Percentiles rank a stretch among this genome's conserved stretches.
Evolutionary conservation across 1,140 invertebrate genomes (phyloP).

Genomic region (Drosophila oshimai): DNA sequence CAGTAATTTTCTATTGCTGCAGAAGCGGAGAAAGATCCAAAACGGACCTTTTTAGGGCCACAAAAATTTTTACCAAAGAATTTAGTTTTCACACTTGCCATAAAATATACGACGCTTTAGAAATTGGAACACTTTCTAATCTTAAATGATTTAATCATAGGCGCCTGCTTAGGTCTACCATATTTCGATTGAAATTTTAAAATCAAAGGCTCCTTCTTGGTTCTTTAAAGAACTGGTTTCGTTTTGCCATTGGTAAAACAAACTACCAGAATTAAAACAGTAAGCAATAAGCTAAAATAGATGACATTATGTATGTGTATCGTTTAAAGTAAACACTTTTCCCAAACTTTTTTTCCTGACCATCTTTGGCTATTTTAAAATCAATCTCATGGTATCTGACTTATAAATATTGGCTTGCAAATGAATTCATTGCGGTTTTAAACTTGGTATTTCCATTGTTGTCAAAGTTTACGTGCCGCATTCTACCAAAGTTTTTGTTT

Average conservation of each 20-base stretch:
- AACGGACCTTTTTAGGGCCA: no score
- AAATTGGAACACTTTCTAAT: no score
- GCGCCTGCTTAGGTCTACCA: no score
- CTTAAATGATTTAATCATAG: no score
- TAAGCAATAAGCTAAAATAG: neutral
- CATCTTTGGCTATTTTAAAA: no score
- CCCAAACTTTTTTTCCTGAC: no score
- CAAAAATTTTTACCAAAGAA: no score
- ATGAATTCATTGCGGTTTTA: slow-evolving; percentile 22
- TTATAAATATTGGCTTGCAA: neutral
- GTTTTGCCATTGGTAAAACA: neutral
- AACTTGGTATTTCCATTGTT: slow-evolving; percentile 5
- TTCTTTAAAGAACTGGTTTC: no score
- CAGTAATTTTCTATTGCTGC: no score
- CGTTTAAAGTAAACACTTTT: neutral
- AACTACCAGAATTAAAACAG: neutral
- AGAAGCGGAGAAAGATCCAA: no score
- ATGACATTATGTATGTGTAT: neutral
- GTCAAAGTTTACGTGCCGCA: slow-evolving; percentile 5
- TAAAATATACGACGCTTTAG: no score
- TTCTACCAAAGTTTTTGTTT: slow-evolving; percentile 1
- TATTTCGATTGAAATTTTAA: neutral
- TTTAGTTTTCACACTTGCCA: no score
- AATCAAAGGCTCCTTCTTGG: neutral
- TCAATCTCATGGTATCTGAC: neutral